Evolutionary conservation across 1,140 invertebrate genomes (phyloP).

Genomic region (Bombus huntii): DNA sequence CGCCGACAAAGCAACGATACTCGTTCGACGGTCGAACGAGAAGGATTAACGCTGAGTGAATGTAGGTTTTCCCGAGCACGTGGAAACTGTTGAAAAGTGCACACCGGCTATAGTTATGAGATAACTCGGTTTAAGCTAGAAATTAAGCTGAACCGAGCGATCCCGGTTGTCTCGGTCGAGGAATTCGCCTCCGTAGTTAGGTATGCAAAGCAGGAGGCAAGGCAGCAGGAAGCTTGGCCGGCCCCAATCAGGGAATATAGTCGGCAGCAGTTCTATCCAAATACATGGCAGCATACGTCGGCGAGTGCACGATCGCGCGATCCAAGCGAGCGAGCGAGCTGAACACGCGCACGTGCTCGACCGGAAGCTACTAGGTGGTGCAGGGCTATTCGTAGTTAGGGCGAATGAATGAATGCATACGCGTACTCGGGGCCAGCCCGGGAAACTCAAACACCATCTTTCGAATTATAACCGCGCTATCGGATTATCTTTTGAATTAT

Average conservation of each 20-base stretch:
- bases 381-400: slow-evolving; percentile 5
- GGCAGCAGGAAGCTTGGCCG: slow-evolving; percentile 58
- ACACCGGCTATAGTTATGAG: slow-evolving; percentile 23
- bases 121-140: slow-evolving; percentile 60
- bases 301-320: background rate
- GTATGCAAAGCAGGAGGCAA: slow-evolving; percentile 71
- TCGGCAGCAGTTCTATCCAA: slow-evolving; percentile 43
- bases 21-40: background rate
- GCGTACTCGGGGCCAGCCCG: slow-evolving; percentile 12
- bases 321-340: background rate
- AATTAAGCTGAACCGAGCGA: slow-evolving; percentile 69
- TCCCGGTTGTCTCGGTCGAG: slow-evolving; percentile 58
- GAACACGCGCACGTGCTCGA: background rate
- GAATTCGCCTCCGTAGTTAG: slow-evolving; percentile 71
- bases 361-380: background rate
- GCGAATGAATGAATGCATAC: slow-evolving; percentile 56
- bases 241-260: slow-evolving; percentile 71
- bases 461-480: slow-evolving; percentile 65
- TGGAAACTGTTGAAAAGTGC: slow-evolving; percentile 13
- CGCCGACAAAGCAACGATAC: background rate
- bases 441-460: slow-evolving; percentile 68
- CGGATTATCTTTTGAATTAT: slow-evolving; percentile 67
- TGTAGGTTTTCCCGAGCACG: background rate
- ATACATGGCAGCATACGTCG: slow-evolving; percentile 18
- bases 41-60: background rate